phyloP scores from a whole-genome alignment of 2,888 invertebrate species.

The Matsumyia berberina region DNA sequence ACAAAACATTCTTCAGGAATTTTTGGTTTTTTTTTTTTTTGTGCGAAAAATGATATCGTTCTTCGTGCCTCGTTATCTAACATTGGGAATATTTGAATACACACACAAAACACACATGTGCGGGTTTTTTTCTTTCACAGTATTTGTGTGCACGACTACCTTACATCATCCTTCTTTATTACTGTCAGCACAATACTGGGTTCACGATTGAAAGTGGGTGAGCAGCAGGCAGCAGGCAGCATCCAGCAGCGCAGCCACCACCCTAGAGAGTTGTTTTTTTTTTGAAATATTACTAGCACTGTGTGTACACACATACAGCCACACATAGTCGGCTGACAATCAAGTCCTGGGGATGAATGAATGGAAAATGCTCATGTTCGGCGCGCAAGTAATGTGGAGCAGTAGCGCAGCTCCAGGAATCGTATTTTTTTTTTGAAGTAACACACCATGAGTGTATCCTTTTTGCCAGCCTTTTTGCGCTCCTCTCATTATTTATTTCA shows the following conservation, averaged over 20 bases:
- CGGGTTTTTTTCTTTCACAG: not conserved
- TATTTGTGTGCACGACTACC: constrained; percentile 11
- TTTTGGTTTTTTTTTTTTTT: constrained; percentile 15
- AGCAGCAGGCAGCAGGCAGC: constrained; percentile 50
- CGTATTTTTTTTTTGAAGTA: constrained; percentile 49
- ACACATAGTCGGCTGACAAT: constrained; percentile 45
- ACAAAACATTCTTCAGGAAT: constrained; percentile 46
- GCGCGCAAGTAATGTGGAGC: constrained; percentile 73
- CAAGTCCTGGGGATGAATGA: constrained; percentile 74
- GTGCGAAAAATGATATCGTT: constrained; percentile 36
- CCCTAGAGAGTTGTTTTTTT: constrained; percentile 44
- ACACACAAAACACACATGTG: constrained; percentile 27
- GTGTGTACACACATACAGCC: constrained; percentile 15
- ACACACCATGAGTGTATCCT: constrained; percentile 48
- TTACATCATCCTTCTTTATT: constrained; percentile 34
- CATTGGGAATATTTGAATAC: constrained; percentile 50
- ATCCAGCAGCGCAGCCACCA: constrained; percentile 52
- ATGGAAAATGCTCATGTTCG: constrained; percentile 68
- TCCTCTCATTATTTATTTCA: constrained; percentile 74
- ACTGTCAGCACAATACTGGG: constrained; percentile 48
- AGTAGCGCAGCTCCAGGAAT: constrained; percentile 64
- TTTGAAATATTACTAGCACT: constrained; percentile 47
- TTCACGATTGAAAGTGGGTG: constrained; percentile 41
- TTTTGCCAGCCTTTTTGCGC: constrained; percentile 66
- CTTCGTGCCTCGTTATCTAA: constrained; percentile 49